Conservation (phyloP, 2,888 invertebrate genomes). For the Cephus rjabovi region DNA sequence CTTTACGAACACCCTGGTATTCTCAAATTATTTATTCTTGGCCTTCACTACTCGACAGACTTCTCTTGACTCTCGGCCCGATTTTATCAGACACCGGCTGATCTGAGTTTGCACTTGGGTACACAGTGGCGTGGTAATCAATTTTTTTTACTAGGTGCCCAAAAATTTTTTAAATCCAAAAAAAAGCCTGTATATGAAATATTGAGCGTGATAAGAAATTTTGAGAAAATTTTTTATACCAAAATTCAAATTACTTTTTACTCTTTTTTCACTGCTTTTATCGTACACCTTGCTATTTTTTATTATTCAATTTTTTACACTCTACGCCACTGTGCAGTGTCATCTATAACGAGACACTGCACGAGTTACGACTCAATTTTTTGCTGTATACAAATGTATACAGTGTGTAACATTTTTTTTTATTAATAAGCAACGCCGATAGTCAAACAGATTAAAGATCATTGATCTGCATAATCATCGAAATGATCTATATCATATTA, state of each 20-base stretch:
- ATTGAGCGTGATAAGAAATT: not conserved
- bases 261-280: not conserved
- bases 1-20: not conserved
- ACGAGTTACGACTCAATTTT: constrained; percentile 29
- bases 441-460: not conserved
- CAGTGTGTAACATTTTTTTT: not conserved
- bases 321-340: constrained; percentile 47
- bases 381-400: not conserved
- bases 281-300: not conserved
- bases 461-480: not conserved
- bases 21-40: not conserved
- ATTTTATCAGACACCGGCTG: constrained; percentile 30
- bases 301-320: not conserved
- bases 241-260: accelerated
- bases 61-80: not conserved
- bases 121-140: constrained; percentile 44
- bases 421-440: too few species aligned
- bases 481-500: not conserved
- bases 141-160: not conserved
- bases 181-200: too few species aligned
- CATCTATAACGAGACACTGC: constrained; percentile 51
- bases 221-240: not conserved
- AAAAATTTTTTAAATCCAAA: not conserved
- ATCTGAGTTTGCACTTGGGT: constrained; percentile 48
- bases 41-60: not conserved